phyloP scores from a whole-genome alignment of 2,888 invertebrate genomes.

The Chalcosyrphus nemorum region DNA sequence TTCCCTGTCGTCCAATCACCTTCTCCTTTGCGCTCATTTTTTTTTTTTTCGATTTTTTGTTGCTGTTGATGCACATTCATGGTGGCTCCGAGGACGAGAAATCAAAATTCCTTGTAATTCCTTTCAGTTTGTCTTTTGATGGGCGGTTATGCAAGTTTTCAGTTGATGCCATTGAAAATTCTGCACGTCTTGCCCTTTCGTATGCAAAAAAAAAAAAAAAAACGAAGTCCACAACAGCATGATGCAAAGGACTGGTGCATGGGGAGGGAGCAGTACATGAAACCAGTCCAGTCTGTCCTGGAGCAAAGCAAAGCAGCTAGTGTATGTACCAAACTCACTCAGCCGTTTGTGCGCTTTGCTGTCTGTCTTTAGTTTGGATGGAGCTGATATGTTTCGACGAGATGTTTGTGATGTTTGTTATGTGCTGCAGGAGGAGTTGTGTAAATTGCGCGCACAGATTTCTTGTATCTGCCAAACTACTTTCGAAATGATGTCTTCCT shows the following conservation, averaged over 20 bases:
- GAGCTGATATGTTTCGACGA: conserved; percentile 48
- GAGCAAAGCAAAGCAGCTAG: conserved; percentile 40
- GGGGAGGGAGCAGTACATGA: conserved; percentile 26
- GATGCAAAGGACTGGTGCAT: background rate
- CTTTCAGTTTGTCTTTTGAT: conserved; percentile 72
- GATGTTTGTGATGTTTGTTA: conserved; percentile 48
- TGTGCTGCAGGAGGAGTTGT: conserved; percentile 65
- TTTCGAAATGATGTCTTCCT: conserved; percentile 73
- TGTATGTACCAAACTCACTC: conserved; percentile 54
- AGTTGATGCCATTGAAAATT: conserved; percentile 70
- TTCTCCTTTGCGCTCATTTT: conserved; percentile 8
- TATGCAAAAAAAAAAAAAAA: conserved; percentile 65
- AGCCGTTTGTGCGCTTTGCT: conserved; percentile 20
- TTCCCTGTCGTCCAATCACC: conserved; percentile 36
- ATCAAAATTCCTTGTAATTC: conserved; percentile 73
- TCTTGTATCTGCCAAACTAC: conserved; percentile 72
- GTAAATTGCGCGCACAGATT: conserved; percentile 70
- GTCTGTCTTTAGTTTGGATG: conserved; percentile 22
- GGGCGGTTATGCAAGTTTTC: conserved; percentile 73
- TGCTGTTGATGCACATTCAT: conserved; percentile 46
- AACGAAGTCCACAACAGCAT: background rate
- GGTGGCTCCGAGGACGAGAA: conserved; percentile 67
- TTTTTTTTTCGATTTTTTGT: background rate
- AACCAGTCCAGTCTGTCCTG: conserved; percentile 64
- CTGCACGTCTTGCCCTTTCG: conserved; percentile 51